Conservation (phyloP, 1,140 invertebrate species). For the Drosophila albomicans region DNA sequence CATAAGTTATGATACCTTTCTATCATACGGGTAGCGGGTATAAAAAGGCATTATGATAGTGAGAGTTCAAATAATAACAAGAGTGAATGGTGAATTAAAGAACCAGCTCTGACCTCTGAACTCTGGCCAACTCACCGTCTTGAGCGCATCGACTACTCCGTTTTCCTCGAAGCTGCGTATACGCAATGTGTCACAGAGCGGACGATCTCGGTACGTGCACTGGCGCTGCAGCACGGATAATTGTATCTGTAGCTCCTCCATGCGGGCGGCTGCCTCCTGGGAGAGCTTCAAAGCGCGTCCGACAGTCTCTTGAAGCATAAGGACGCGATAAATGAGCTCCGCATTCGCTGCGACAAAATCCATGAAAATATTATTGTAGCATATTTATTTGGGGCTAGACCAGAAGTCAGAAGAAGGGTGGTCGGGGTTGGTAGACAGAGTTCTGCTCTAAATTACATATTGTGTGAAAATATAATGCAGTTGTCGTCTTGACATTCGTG, state of each 20-base stretch:
- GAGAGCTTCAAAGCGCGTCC: constrained; percentile 86
- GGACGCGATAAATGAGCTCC: constrained; percentile 85
- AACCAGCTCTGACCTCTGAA: background rate
- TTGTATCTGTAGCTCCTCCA: constrained; percentile 87
- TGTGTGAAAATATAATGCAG: constrained; percentile 72
- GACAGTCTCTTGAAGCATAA: constrained; percentile 85
- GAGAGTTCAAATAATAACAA: constrained; percentile 24
- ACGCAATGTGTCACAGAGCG: constrained; percentile 88
- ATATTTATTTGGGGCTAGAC: constrained; percentile 52
- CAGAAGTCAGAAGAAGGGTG: too few species aligned
- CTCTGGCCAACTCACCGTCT: constrained; percentile 66
- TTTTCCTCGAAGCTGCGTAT: constrained; percentile 86
- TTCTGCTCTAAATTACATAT: constrained; percentile 70
- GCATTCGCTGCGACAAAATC: constrained; percentile 84
- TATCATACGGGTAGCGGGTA: too few species aligned
- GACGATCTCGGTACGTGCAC: constrained; percentile 87
- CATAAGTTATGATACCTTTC: too few species aligned
- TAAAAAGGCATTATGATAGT: constrained; percentile 45
- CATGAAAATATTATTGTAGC: constrained; percentile 67
- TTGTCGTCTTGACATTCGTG: constrained; percentile 58
- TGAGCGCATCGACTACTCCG: constrained; percentile 84
- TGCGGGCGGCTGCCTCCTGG: constrained; percentile 86
- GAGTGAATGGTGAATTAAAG: constrained; percentile 1
- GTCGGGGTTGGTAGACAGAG: background rate
- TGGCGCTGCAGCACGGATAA: constrained; percentile 86